Conservation (phyloP, 1,140 invertebrate species). For the Brachionus asplanchnoidis region DNA sequence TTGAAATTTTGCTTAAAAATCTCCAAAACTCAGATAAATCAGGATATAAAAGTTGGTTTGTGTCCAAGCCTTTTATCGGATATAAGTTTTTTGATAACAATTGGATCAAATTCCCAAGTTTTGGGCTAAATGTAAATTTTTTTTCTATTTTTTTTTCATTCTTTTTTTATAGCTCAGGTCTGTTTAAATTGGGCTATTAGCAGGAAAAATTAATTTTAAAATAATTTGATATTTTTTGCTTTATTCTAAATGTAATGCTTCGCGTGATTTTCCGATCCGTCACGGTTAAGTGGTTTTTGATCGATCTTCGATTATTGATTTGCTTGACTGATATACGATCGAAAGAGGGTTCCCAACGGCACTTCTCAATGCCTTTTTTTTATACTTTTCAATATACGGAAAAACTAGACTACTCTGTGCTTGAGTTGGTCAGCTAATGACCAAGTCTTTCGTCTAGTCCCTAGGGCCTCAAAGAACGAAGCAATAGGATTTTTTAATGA, state of each 20-base stretch:
- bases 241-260: neutral
- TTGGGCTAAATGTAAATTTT: neutral
- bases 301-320: too few relatives aligned
- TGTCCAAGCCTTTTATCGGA: neutral
- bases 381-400: too few relatives aligned
- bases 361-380: too few relatives aligned
- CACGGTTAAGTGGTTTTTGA: too few relatives aligned
- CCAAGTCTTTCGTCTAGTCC: too few relatives aligned
- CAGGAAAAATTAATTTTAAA: neutral
- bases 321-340: too few relatives aligned
- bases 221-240: neutral
- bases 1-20: neutral
- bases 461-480: too few relatives aligned
- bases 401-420: too few relatives aligned
- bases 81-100: constrained; percentile 30
- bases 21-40: neutral
- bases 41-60: neutral
- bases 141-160: neutral
- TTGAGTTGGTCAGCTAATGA: too few relatives aligned
- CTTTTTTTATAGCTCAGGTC: neutral
- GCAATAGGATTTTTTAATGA: too few relatives aligned
- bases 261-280: too few relatives aligned
- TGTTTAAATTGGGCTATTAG: neutral
- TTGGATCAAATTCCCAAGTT: neutral
- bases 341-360: too few relatives aligned